phyloP scores from a whole-genome alignment of 1,140 invertebrate genomes.

The Cherax destructor region DNA sequence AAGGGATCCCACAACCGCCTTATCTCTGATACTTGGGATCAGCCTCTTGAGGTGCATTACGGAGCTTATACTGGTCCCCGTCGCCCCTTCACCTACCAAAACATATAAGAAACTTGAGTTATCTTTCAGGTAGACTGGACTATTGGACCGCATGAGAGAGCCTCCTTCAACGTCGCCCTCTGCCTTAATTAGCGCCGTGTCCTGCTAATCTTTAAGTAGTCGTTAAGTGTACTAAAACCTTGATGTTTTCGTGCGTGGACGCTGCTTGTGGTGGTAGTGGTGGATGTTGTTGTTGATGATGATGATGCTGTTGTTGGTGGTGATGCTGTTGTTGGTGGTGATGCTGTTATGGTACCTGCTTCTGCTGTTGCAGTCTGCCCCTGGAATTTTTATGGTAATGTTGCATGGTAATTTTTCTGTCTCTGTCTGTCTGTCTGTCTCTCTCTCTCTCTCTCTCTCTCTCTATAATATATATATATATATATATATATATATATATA shows the following conservation, averaged over 20 bases:
- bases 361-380: too few relatives aligned
- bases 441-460: too few relatives aligned
- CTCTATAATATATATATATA: too few relatives aligned
- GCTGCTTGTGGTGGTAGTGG: not conserved
- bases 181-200: not conserved
- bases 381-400: too few relatives aligned
- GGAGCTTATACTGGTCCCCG: not conserved
- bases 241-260: not conserved
- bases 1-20: slow-evolving; percentile 35
- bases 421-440: too few relatives aligned
- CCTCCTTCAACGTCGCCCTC: not conserved
- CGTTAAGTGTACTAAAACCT: not conserved
- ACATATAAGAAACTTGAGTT: slow-evolving; percentile 14
- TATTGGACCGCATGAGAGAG: not conserved
- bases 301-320: too few relatives aligned
- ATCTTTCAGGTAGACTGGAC: not conserved
- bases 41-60: slow-evolving; percentile 22
- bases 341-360: too few relatives aligned
- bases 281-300: too few relatives aligned
- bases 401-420: too few relatives aligned
- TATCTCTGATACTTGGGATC: slow-evolving; percentile 44
- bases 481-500: too few relatives aligned
- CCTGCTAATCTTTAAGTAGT: slow-evolving; percentile 1
- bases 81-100: not conserved
- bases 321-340: too few relatives aligned